A percentile compares a stretch with the other conserved stretches of the same genome.
Evolutionary conservation across 2,888 invertebrate species (phyloP).

Genomic region (Drosophila borborema): DNA sequence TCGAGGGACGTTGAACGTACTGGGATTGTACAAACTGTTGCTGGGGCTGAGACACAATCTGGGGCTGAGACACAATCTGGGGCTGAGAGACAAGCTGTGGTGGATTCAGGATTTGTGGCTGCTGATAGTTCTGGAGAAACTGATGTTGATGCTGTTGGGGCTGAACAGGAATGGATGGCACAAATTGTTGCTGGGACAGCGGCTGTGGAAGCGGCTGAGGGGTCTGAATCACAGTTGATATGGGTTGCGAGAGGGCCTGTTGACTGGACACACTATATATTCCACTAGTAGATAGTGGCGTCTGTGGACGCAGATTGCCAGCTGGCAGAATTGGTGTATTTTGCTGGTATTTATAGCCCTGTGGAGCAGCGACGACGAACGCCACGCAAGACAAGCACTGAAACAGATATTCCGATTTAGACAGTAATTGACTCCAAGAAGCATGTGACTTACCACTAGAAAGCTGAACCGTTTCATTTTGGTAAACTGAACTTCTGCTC

Average conservation of each 20-base stretch:
- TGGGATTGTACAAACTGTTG: constrained; percentile 56
- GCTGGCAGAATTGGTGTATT: constrained; percentile 42
- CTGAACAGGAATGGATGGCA: constrained; percentile 24
- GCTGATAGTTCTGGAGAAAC: constrained; percentile 41
- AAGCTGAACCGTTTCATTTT: constrained; percentile 71
- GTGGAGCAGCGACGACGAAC: constrained; percentile 57
- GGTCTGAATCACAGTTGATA: constrained; percentile 21
- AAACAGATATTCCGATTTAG: constrained; percentile 1
- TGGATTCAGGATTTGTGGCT: constrained; percentile 34
- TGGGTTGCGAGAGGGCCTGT: constrained; percentile 33
- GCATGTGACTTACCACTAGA: constrained; percentile 67
- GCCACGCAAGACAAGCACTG: constrained; percentile 66
- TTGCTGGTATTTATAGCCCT: constrained; percentile 76
- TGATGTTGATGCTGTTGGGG: constrained; percentile 38
- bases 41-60: constrained; percentile 38
- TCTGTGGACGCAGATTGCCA: constrained; percentile 71
- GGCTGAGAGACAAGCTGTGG: constrained; percentile 39
- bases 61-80: constrained; percentile 39
- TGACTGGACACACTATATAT: constrained; percentile 58
- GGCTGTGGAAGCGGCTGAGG: constrained; percentile 1
- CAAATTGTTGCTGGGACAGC: constrained; percentile 38
- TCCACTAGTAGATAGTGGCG: constrained; percentile 61
- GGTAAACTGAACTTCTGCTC: constrained; percentile 37
- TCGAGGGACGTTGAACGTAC: constrained; percentile 73
- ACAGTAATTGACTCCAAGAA: not conserved